phyloP scores from a whole-genome alignment of 2,888 invertebrate genomes.

The Nebria salina region DNA sequence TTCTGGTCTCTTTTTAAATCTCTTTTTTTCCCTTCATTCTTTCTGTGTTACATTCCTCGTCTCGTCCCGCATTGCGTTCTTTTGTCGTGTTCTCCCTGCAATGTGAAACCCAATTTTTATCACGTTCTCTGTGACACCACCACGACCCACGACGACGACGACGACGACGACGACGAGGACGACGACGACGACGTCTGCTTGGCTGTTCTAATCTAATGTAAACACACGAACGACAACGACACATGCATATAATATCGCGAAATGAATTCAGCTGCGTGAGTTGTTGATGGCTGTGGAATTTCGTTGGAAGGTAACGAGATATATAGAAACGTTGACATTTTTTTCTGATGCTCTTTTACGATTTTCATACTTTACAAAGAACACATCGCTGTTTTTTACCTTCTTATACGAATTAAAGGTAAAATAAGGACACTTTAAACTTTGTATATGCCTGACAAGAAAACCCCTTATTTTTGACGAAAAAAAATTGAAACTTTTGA shows the following conservation, averaged over 20 bases:
- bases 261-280: not conserved
- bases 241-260: conserved; percentile 10
- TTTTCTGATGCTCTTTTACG: no score
- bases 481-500: no score
- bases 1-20: not conserved
- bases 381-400: no score
- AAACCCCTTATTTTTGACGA: no score
- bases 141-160: not conserved
- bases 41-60: not conserved
- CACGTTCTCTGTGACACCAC: conserved; percentile 12
- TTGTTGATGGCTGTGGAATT: not conserved
- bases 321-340: not conserved
- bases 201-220: conserved; percentile 22
- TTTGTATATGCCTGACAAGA: no score
- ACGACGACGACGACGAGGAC: not conserved
- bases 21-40: not conserved
- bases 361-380: no score
- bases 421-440: no score
- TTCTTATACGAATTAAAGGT: no score
- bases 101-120: conserved; percentile 33
- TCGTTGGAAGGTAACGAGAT: not conserved
- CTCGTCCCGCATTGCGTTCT: not conserved
- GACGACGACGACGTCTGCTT: conserved; percentile 13
- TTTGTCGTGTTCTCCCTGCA: conserved; percentile 3
- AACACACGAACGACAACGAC: conserved; percentile 16